phyloP scores from a whole-genome alignment of 2,888 invertebrate species.

The Platerodrilus igneus region DNA sequence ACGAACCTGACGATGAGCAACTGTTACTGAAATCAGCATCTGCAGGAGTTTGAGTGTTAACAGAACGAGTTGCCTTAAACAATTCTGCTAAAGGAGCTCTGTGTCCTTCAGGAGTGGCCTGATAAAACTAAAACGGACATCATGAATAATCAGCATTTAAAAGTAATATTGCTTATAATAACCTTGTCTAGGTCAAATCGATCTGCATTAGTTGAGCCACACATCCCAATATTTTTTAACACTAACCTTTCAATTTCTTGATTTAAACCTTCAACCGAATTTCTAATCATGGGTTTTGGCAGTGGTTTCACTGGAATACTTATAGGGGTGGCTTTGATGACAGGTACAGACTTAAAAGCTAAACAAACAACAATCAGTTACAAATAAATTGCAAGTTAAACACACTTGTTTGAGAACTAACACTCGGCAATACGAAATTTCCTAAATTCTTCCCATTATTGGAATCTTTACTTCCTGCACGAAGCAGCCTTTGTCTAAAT shows the following conservation, averaged over 20 bases:
- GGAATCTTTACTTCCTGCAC: slow-evolving; percentile 44
- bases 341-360: slow-evolving; percentile 38
- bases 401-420: slow-evolving; percentile 50
- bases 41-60: slow-evolving; percentile 82
- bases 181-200: too few relatives aligned
- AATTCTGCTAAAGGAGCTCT: slow-evolving; percentile 78
- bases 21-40: slow-evolving; percentile 59
- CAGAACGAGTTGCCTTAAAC: slow-evolving; percentile 62
- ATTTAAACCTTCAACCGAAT: slow-evolving; percentile 81
- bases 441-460: slow-evolving; percentile 28
- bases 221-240: slow-evolving; percentile 50
- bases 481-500: slow-evolving; percentile 54
- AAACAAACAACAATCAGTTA: slow-evolving; percentile 14
- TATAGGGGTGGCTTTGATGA: slow-evolving; percentile 53
- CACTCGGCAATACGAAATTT: slow-evolving; percentile 45
- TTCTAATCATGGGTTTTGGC: slow-evolving; percentile 67
- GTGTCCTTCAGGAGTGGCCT: slow-evolving; percentile 80
- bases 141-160: neutral
- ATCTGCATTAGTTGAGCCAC: slow-evolving; percentile 40
- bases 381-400: slow-evolving; percentile 26
- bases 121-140: slow-evolving; percentile 40
- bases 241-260: slow-evolving; percentile 82
- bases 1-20: slow-evolving; percentile 66
- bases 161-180: neutral
- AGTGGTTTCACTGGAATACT: slow-evolving; percentile 56